Conservation (phyloP, 2,113 vertebrate genomes). For the Marcusenius ussheri region DNA sequence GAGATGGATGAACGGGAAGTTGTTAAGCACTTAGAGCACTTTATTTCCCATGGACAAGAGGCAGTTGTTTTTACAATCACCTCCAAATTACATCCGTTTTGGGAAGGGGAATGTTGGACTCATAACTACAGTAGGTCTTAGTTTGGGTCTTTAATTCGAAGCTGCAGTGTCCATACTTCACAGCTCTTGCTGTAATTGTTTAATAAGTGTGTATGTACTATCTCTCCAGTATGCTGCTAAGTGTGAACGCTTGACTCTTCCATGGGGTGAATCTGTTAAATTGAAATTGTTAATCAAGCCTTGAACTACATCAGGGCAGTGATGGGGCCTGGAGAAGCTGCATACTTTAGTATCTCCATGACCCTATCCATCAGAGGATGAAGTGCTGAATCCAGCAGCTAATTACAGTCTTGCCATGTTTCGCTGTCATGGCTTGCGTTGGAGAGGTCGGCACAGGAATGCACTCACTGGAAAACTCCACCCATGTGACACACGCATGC, state of each 20-base stretch:
- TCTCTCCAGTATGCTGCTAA: not conserved
- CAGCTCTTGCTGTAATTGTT: not conserved
- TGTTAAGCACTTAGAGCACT: not conserved
- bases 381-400: conserved; percentile 46
- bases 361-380: conserved; percentile 34
- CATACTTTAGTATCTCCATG: not conserved
- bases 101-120: not conserved
- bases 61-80: not conserved
- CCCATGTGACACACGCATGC: not conserved
- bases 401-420: conserved; percentile 40
- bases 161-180: not conserved
- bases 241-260: not conserved
- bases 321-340: not conserved
- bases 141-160: not conserved
- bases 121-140: not conserved
- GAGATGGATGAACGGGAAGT: conserved; percentile 5
- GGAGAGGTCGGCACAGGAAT: not conserved
- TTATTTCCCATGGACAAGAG: not conserved
- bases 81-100: not conserved
- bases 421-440: not conserved
- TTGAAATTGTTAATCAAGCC: not conserved
- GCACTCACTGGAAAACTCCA: not conserved
- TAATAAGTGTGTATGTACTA: not conserved
- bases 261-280: not conserved
- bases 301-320: not conserved